Evolutionary conservation across 2,888 invertebrate genomes (phyloP).

Genomic region (Diplolepis rosae): DNA sequence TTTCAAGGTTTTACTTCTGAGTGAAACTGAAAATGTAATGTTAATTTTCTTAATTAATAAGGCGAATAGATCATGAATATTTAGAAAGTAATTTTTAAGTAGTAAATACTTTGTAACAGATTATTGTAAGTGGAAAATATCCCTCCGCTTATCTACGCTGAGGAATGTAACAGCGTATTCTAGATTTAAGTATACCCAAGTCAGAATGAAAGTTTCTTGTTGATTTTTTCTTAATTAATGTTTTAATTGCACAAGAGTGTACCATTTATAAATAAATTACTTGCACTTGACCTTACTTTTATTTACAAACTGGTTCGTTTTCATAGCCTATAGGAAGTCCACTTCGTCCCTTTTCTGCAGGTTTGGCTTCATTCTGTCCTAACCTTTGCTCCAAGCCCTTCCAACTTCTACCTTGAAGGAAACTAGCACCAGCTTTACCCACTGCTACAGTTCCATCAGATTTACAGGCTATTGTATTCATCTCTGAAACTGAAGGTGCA

Average conservation of each 20-base stretch:
- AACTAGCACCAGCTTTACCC: slow-evolving; percentile 78
- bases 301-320: slow-evolving; percentile 73
- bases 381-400: slow-evolving; percentile 88
- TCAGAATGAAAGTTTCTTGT: slow-evolving; percentile 18
- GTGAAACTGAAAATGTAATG: neutral
- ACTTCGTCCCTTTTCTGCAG: slow-evolving; percentile 82
- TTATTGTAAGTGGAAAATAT: neutral
- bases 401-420: slow-evolving; percentile 84
- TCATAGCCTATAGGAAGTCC: slow-evolving; percentile 85
- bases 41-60: neutral
- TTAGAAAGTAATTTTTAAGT: neutral
- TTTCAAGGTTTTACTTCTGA: neutral
- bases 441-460: slow-evolving; percentile 72
- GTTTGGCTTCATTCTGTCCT: slow-evolving; percentile 82
- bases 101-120: neutral
- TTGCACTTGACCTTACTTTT: slow-evolving; percentile 13
- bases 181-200: neutral
- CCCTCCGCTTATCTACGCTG: neutral
- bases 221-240: slow-evolving; percentile 21
- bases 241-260: slow-evolving; percentile 15
- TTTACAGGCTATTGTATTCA: slow-evolving; percentile 58
- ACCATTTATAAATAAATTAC: slow-evolving; percentile 20
- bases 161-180: neutral
- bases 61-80: neutral
- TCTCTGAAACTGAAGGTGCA: slow-evolving; percentile 64